A percentile compares a stretch with the other conserved stretches of the same genome.
Conservation (phyloP, 1,140 invertebrate genomes). For the Leguminivora glycinivorella region DNA sequence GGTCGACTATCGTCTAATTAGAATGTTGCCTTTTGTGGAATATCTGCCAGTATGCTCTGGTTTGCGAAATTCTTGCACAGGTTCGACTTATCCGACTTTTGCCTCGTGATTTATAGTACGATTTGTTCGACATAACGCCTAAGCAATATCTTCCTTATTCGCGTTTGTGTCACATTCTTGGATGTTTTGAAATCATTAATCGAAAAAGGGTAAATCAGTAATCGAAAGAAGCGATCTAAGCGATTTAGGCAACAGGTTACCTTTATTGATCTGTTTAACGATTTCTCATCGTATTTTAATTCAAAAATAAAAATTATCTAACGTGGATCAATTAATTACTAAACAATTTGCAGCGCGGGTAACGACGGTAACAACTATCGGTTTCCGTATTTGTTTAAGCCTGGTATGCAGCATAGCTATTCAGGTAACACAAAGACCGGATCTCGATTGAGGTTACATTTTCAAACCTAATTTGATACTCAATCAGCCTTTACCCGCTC, state of each 20-base stretch:
- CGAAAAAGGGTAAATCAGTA: no score
- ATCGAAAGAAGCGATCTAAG: no score
- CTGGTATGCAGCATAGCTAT: not conserved
- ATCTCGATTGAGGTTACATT: not conserved
- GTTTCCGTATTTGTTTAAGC: not conserved
- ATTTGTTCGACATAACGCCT: not conserved
- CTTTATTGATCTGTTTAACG: no score
- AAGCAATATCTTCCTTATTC: no score
- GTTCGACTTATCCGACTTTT: not conserved
- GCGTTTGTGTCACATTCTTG: no score
- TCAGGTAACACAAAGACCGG: constrained; percentile 7
- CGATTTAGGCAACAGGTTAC: no score
- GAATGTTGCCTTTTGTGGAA: constrained; percentile 11
- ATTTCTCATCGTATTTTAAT: no score
- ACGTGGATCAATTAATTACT: no score
- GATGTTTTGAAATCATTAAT: no score
- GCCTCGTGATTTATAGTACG: not conserved
- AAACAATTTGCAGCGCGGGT: not conserved
- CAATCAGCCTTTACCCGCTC: constrained; percentile 2
- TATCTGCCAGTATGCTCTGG: not conserved
- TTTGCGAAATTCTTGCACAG: constrained; percentile 6
- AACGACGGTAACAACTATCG: not conserved
- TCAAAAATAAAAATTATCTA: no score
- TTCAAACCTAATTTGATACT: constrained; percentile 15
- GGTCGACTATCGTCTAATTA: constrained; percentile 13